These are phyloP conservation scores for Andinoacara biseriatus DNA, from an alignment of 2,113 vertebrate genomes.

Conservation along the genomic window DNA sequence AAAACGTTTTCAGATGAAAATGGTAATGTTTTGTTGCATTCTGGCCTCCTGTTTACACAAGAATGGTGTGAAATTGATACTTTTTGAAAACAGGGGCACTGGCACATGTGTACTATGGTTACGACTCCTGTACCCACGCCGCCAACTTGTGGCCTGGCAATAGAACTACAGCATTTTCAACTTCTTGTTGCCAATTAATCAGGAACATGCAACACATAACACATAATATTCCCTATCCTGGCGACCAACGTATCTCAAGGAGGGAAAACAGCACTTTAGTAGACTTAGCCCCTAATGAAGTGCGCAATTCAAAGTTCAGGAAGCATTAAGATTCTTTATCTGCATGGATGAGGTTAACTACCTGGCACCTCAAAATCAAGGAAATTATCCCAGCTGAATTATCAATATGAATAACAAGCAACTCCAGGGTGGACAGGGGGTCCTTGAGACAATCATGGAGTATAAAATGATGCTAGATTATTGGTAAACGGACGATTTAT, in stretches of 20 bases:
- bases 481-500: background rate
- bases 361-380: background rate
- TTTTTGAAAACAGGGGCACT: no score
- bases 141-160: no score
- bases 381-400: background rate
- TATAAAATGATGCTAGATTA: background rate
- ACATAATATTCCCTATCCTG: rapidly evolving
- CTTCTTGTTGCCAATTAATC: background rate
- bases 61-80: no score
- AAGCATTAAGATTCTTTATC: background rate
- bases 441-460: background rate
- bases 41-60: no score
- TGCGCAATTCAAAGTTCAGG: background rate
- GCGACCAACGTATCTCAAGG: background rate
- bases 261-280: rapidly evolving
- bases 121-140: no score
- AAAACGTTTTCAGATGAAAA: no score
- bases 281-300: background rate
- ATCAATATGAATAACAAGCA: background rate
- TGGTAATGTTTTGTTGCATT: no score
- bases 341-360: background rate
- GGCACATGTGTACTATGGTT: no score
- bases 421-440: background rate
- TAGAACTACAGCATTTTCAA: no score
- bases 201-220: background rate